Evolutionary conservation across 2,888 invertebrate species (phyloP).

Genomic region (Conops quadrifasciatus): DNA sequence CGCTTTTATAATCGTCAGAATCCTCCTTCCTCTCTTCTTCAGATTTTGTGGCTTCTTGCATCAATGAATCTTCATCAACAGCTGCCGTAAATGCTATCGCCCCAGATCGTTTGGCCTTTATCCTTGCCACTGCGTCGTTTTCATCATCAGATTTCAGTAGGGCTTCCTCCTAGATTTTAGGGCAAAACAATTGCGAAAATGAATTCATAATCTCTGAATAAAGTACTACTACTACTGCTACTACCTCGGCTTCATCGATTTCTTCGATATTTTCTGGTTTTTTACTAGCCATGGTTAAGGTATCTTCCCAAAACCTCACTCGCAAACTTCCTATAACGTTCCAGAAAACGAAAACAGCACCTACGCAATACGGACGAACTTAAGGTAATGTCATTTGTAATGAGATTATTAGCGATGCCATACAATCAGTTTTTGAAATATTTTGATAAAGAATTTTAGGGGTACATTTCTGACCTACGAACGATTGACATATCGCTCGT

Average conservation of each 20-base stretch:
- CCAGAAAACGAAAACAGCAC: not conserved
- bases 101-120: conserved; percentile 22
- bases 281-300: conserved; percentile 32
- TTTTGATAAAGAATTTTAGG: not conserved
- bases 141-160: conserved; percentile 54
- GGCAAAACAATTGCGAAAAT: not conserved
- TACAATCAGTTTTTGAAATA: not conserved
- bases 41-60: conserved; percentile 43
- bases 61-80: conserved; percentile 48
- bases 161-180: conserved; percentile 53
- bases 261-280: conserved; percentile 46
- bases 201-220: conserved; percentile 17
- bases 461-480: too few relatives aligned
- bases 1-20: conserved; percentile 32
- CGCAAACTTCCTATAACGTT: not conserved
- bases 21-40: conserved; percentile 13
- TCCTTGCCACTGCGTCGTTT: conserved; percentile 40
- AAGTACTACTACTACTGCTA: too few relatives aligned
- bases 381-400: not conserved
- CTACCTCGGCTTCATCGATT: conserved; percentile 54
- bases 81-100: conserved; percentile 34
- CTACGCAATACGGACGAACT: not conserved
- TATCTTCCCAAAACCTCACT: not conserved
- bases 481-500: too few relatives aligned
- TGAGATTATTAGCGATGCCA: not conserved